Evolutionary conservation across 2,113 vertebrate genomes (phyloP), one percentile per base, ranked within the genome.

Genomic region (Engystomops pustulosus): DNA sequence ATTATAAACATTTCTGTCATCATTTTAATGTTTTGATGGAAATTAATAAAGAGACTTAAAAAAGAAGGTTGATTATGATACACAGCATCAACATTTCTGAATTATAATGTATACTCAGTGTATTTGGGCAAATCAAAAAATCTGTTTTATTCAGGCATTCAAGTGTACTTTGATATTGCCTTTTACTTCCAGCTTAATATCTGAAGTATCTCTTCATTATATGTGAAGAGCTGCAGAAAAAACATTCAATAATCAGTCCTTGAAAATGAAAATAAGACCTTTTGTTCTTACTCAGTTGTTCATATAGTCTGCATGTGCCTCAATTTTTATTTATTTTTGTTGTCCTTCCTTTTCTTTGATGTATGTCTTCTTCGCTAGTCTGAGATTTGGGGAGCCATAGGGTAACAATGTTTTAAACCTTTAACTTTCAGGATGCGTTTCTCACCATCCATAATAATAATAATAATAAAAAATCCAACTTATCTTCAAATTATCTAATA

Each of bases 141-240:
- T 18, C 68, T 44, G 9, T 68, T 36, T 41, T 10, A 32, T 65
- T 32, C 1, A 65, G 18, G 4, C 14, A 70, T 70, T 70, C 3
- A 44, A 70, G 68, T 23, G 34, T 44, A 30, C 68, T 70, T n/a
- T 70, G 36, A 70, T 70, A 41, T 44, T n/a, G 68, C 38, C 44
- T 70, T 69, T 44, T 44, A 70, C 11, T 41, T 41, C 34, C 65
- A 36, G 34, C 17, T 2, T 71, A 41, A 71, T 45, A 25, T 71
- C 38, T 45, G 11, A 71, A 72, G 70, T 45, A 27, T 8, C 70
- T 47, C 41, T 72, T 47, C 41, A 72, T 47, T 47, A 72, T 27
- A 17, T 20, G 17, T 47, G n/a, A 45, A 47, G 41, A 27, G 23
- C 41, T 17, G 38, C 11, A 15, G n/a, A 27, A 47, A 44, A 72